phyloP scores from a whole-genome alignment of 2,888 invertebrate genomes.

The Lasioglossum lativentre region DNA sequence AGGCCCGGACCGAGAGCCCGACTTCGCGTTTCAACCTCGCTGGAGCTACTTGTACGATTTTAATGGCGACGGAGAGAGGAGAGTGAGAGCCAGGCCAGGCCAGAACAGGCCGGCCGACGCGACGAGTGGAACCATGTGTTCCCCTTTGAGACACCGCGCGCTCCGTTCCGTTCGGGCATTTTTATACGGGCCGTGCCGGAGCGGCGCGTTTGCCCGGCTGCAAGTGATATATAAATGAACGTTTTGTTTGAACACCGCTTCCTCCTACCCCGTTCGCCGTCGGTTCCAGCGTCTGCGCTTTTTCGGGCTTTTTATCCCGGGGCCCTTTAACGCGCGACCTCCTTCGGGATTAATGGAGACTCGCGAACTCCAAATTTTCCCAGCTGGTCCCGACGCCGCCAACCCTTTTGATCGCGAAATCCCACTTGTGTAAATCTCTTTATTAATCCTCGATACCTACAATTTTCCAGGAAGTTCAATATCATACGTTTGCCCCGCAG shows the following conservation, averaged over 20 bases:
- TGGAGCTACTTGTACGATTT: constrained; percentile 61
- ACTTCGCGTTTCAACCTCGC: constrained; percentile 44
- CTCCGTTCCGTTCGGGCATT: constrained; percentile 45
- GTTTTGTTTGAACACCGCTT: constrained; percentile 49
- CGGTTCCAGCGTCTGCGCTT: neutral
- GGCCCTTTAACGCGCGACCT: neutral
- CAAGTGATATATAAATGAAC: constrained; percentile 56
- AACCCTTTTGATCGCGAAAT: neutral
- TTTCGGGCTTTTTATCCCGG: neutral
- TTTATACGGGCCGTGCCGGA: constrained; percentile 33
- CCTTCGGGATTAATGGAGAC: neutral
- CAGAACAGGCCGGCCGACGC: constrained; percentile 33
- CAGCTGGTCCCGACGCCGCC: neutral
- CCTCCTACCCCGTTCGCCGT: neutral
- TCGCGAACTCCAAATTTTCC: neutral
- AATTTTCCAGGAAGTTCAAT: no score
- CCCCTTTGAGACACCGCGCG: constrained; percentile 59
- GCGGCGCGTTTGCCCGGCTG: constrained; percentile 22
- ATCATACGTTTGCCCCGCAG: no score
- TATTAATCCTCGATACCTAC: no score
- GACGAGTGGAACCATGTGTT: constrained; percentile 67
- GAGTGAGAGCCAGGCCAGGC: neutral
- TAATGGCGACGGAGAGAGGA: constrained; percentile 43
- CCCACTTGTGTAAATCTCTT: no score
- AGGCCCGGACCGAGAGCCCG: constrained; percentile 29